A percentile compares a stretch with the other conserved stretches of the same genome.
phyloP scores from a whole-genome alignment of 2,888 invertebrate species.

The Ophraella communa region DNA sequence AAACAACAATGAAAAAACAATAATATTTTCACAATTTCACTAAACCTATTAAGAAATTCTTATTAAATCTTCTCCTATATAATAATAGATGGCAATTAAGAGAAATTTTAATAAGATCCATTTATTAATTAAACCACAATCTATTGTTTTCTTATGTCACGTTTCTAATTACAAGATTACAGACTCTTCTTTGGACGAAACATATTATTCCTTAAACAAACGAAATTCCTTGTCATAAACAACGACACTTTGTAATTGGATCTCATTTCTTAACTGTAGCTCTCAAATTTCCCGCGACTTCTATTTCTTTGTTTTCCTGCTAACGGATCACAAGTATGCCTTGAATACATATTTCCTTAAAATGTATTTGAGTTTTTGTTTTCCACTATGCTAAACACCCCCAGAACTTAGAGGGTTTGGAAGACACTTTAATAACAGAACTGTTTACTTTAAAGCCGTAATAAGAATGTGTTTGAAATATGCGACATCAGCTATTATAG shows the following conservation, averaged over 20 bases:
- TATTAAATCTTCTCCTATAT: neutral
- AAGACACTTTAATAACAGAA: neutral
- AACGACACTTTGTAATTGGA: constrained; percentile 27
- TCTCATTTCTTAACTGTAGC: constrained; percentile 13
- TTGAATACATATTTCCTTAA: constrained; percentile 24
- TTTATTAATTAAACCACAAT: neutral
- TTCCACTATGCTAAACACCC: neutral
- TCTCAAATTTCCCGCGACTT: constrained; percentile 28
- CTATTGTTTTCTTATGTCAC: neutral
- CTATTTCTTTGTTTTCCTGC: constrained; percentile 31
- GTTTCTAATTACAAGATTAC: neutral
- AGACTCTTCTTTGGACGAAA: neutral
- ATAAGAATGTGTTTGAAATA: too few species aligned
- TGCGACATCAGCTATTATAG: too few species aligned
- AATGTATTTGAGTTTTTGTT: constrained; percentile 18
- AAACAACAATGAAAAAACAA: too few species aligned
- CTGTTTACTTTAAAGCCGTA: neutral
- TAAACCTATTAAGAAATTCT: too few species aligned
- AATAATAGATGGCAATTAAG: neutral
- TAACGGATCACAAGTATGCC: constrained; percentile 25
- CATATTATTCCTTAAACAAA: constrained; percentile 15
- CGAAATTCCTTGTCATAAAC: constrained; percentile 22
- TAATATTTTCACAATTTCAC: too few species aligned
- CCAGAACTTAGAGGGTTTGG: neutral
- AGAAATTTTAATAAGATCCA: neutral